Evolutionary conservation across 2,888 invertebrate species (phyloP), one percentile per base, ranked within the genome.

Genomic region (Doris montereyensis): DNA sequence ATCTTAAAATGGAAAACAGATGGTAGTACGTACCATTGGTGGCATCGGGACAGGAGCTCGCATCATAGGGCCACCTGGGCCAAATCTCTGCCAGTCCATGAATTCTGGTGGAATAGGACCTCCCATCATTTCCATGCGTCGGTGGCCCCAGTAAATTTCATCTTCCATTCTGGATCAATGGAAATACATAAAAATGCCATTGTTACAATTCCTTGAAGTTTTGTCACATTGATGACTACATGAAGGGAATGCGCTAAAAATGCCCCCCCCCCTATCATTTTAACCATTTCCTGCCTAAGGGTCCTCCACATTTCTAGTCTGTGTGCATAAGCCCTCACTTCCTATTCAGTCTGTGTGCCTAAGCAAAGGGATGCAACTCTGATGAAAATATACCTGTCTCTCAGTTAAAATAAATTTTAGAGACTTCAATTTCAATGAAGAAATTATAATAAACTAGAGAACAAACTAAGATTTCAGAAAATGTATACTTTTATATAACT

Each of bases 101-200:
- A 85, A 87, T 71, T 88, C 86, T 34, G 79, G 76, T 5, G 71
- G 76, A 5, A 76, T 76, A 32, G 76, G 79, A 34, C 62, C 76
- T 30, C 79, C 79, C 84, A 87, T 86, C 81, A 87, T 84, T 71
- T 87, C 88, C 68, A 85, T 81, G 8, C 95, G 93, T 68, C 95
- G 92, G 87, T 96, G 97, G 89, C 97, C 97, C 97, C 97, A 97
- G 92, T 96, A 97, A 92, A 96, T 95, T 85, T 95, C 96, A 83
- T 96, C 96, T 87, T 96, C 96, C 93, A 95, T 93, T 79, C 88
- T 88, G 71, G 10, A 78, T n/a, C n/a, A n/a, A n/a, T n/a, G n/a
- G n/a, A n/a, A 77, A 30, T 13, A 65, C 17, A 65, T 76, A 62
- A 32, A 65, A 3, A 68, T n/a, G 26, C 24, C 13, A 5, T 17